Evolutionary conservation across 1,140 invertebrate genomes (phyloP), one percentile per base, ranked within the genome.

Genomic region (Hycleus cichorii): DNA sequence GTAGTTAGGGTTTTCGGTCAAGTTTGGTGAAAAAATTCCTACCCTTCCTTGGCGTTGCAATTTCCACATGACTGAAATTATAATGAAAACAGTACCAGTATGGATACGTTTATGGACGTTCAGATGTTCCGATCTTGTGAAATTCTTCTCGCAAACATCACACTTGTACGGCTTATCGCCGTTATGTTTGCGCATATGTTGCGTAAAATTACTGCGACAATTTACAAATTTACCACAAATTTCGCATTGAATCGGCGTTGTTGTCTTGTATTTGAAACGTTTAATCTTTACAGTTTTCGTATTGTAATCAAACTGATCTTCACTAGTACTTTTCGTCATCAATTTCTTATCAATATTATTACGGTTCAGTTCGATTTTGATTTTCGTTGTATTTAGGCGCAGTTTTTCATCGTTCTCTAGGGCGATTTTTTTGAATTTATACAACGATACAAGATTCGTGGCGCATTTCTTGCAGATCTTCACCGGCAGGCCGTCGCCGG

Each of bases 121-220:
- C 5, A 80, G 59, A 61, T 81, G 78, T 46, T 81, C 78, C 18
- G 77, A 75, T 38, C 77, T 69, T 51, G 76, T 75, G 65, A 87
- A 88, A 5, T 79, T 77, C 62, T 80, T 81, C 18, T 74, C 72
- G 60, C 80, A 82, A 7, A 78, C 71, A 1, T 73, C 71, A 62
- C 80, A 83, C 52, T 80, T 73, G 59, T 76, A 85, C 1, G 84
- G 84, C 64, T 86, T 82, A 52, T 84, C 81, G 43, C 54, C 77
- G 1, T 69, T 75, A 63, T 73, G 76, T 5, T 68, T 71, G 11
- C 73, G 60, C 46, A 63, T 58, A 46, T 72, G 70, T 3, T 61
- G 60, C 3, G 49, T 53, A 43, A 69, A 47, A 47, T 66, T 66
- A 6, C 63, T 59, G 11, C 55, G 59, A 8, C 57, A 57, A 10